These are phyloP conservation scores for Charaxes varanes DNA, from an alignment of 1,140 invertebrate genomes.

Conservation along the genomic window DNA sequence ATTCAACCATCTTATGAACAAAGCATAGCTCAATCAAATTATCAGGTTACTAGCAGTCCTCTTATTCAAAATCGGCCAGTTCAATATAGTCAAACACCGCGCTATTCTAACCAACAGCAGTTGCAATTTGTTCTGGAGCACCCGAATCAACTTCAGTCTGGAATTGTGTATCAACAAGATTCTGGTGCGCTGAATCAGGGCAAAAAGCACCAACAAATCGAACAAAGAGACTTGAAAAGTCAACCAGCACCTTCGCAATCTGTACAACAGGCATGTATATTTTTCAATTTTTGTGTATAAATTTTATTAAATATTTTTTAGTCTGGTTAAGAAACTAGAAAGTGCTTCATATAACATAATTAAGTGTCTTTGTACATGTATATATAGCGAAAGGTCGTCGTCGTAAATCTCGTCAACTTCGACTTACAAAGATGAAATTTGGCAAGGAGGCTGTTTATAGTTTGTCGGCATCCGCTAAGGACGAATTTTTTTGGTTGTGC, in stretches of 20 bases:
- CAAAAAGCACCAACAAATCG: conserved; percentile 17
- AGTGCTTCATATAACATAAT: too few species aligned
- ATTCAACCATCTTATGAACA: conserved; percentile 16
- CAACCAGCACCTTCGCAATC: conserved; percentile 9
- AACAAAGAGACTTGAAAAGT: conserved; percentile 19
- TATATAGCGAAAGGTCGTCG: too few species aligned
- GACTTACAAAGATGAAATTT: too few species aligned
- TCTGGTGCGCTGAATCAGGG: conserved; percentile 14
- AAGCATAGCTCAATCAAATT: conserved; percentile 15
- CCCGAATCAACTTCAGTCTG: conserved; percentile 18
- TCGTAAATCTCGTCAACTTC: too few species aligned
- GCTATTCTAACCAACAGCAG: conserved; percentile 24
- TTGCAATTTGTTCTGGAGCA: conserved; percentile 22
- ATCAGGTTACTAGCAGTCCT: conserved; percentile 20
- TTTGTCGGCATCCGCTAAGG: too few species aligned
- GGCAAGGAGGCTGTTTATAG: too few species aligned
- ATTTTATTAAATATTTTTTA: too few species aligned
- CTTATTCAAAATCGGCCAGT: conserved; percentile 8
- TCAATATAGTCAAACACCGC: conserved; percentile 21
- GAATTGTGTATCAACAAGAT: conserved; percentile 18
- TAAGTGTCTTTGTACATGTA: too few species aligned
- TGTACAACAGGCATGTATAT: conserved; percentile 21
- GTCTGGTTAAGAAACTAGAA: too few species aligned
- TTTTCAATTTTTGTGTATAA: too few species aligned
- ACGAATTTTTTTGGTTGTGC: too few species aligned